Evolutionary conservation across 92 coral and sea anemone genomes (phyloP).

Genomic region (Porites lobata): DNA sequence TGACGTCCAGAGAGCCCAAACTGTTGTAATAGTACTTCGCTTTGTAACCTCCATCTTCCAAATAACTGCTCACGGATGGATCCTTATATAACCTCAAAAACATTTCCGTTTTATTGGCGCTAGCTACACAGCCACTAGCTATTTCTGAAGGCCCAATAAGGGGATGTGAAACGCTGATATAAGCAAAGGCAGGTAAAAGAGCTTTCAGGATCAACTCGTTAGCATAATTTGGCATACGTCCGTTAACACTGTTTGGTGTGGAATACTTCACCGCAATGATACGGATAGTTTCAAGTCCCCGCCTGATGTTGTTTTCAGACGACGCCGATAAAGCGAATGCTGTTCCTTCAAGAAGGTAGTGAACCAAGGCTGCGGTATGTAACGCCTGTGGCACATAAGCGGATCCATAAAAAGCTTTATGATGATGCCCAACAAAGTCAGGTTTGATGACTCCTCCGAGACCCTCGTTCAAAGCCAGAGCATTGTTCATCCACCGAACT

Average conservation of each 20-base stretch:
- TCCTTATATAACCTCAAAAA: constrained; percentile 53
- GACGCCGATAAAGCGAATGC: constrained; percentile 26
- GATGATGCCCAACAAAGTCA: constrained; percentile 77
- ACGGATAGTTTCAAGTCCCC: constrained; percentile 66
- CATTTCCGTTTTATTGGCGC: constrained; percentile 31
- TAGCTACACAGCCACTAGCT: neutral
- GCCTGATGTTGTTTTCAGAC: constrained; percentile 51
- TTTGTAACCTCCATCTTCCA: constrained; percentile 29
- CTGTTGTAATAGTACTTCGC: constrained; percentile 53
- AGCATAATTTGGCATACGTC: constrained; percentile 50
- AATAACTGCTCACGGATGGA: constrained; percentile 4
- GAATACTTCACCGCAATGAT: constrained; percentile 66
- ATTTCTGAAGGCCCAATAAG: neutral
- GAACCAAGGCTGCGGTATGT: constrained; percentile 65
- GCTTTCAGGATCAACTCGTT: constrained; percentile 38
- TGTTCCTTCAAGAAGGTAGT: constrained; percentile 69
- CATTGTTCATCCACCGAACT: constrained; percentile 66
- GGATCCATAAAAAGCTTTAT: constrained; percentile 56
- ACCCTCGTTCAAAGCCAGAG: constrained; percentile 66
- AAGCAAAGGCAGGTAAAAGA: constrained; percentile 61
- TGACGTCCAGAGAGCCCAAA: constrained; percentile 65
- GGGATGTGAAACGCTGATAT: constrained; percentile 52
- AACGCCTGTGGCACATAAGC: constrained; percentile 70
- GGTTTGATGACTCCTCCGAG: constrained; percentile 82
- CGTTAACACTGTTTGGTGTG: constrained; percentile 75